These are phyloP conservation scores for Allolobophora icterica DNA, from an alignment of 2,888 invertebrate genomes.

Conservation along the genomic window DNA sequence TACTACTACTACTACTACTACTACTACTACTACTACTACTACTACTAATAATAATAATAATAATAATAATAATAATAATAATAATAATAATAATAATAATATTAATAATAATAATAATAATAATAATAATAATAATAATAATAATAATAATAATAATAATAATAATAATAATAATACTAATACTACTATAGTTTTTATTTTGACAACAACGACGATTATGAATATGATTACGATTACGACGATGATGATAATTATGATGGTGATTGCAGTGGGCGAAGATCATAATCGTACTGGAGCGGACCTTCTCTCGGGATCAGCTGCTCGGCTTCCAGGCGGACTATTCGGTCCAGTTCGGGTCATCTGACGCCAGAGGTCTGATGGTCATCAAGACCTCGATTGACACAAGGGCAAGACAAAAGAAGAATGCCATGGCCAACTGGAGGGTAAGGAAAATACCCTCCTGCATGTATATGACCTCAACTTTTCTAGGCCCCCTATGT, in stretches of 20 bases:
- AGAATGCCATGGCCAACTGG: conserved; percentile 95
- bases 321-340: conserved; percentile 92
- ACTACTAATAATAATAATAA: too few relatives aligned
- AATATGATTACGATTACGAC: background rate
- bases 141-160: too few relatives aligned
- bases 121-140: too few relatives aligned
- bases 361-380: conserved; percentile 82
- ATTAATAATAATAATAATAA: too few relatives aligned
- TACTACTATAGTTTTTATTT: too few relatives aligned
- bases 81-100: too few relatives aligned
- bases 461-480: background rate
- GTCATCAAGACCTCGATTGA: conserved; percentile 96
- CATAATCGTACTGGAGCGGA: conserved; percentile 91
- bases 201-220: background rate
- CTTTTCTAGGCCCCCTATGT: too few relatives aligned
- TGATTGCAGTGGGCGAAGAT: conserved; percentile 91
- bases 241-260: background rate
- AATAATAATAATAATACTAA: too few relatives aligned
- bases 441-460: conserved; percentile 73
- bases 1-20: too few relatives aligned
- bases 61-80: too few relatives aligned
- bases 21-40: too few relatives aligned
- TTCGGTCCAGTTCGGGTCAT: conserved; percentile 78
- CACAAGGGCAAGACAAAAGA: conserved; percentile 92
- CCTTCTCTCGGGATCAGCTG: conserved; percentile 86